These are phyloP conservation scores for Nematopogon swammerdamellus DNA, from an alignment of 2,888 invertebrate species.

Conservation along the genomic window DNA sequence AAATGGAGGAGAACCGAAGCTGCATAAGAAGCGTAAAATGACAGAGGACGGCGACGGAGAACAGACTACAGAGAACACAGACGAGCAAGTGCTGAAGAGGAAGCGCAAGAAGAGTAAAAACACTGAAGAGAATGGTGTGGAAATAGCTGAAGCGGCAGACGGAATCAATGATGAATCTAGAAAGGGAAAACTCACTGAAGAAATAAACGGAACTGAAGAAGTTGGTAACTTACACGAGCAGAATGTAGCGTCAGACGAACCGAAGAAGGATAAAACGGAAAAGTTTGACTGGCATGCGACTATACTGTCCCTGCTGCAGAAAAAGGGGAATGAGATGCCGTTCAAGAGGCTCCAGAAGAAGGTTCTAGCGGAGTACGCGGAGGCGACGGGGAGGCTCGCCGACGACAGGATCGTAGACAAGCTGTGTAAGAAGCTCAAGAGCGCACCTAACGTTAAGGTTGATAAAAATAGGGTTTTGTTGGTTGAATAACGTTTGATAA, in stretches of 20 bases:
- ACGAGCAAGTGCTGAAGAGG: slow-evolving; percentile 17
- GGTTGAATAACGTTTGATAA: slow-evolving; percentile 22
- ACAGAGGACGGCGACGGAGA: no score
- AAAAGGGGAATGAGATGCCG: slow-evolving; percentile 61
- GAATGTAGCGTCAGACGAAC: slow-evolving; percentile 43
- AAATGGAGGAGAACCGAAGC: slow-evolving; percentile 20
- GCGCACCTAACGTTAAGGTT: slow-evolving; percentile 61
- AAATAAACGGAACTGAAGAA: slow-evolving; percentile 28
- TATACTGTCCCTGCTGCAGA: slow-evolving; percentile 45
- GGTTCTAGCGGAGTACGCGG: slow-evolving; percentile 62
- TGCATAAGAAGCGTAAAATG: slow-evolving; percentile 12
- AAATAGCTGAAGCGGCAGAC: slow-evolving; percentile 9
- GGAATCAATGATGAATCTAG: slow-evolving; percentile 22
- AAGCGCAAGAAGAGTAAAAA: slow-evolving; percentile 11
- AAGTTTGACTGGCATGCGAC: slow-evolving; percentile 51
- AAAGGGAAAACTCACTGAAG: slow-evolving; percentile 36
- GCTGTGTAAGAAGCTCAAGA: slow-evolving; percentile 68
- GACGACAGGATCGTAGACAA: slow-evolving; percentile 65
- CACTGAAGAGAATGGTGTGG: slow-evolving; percentile 9
- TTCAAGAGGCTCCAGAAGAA: slow-evolving; percentile 75
- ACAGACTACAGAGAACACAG: slow-evolving; percentile 16
- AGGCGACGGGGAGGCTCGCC: slow-evolving; percentile 44
- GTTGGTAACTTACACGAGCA: slow-evolving; percentile 40
- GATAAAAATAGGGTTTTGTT: slow-evolving; percentile 59
- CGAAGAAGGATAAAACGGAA: slow-evolving; percentile 22